Base-by-base conservation (phyloP, 1,140 invertebrate genomes). In the Psilanteris sp. region DNA sequence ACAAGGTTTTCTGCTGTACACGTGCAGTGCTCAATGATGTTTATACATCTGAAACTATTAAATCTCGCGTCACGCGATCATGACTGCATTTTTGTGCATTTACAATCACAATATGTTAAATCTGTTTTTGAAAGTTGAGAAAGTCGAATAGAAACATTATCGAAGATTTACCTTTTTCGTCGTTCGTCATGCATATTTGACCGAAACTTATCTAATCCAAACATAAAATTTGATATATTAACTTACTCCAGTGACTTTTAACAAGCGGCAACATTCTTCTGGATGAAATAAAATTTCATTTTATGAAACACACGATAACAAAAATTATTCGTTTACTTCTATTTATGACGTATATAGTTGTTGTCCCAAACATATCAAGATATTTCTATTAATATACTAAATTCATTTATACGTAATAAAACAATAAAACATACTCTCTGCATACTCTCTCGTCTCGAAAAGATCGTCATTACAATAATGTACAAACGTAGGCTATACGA, bases 91-190 rank as follows among this genome's bases (percentile, higher is more conserved):
- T 61, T 61, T 71, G 20, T 26, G 54, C 46, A 46, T 71, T 34
- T 31, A 37, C 39, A 72, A 62, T 31, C 48, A 10, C 57, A 62
- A 55, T 62, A 55, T 72, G 67, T 62, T 72, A 62, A 72, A 27
- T 62, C 37, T 24, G 31, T 55, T 71, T 62, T 62, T 71, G 67
- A 62, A 71, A 71, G 67, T 62, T 15, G 48, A 62, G 67, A 71
- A 62, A 71, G 67, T 71, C 8, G 57, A 39, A 71, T 46, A 24
- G 44, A 46, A 71, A 52, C 43, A 27, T 71, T 61, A 44, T 61
- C 37, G 29, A 0, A 46, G 39, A 61, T 61, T 11, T 32, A 61
- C 31, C 11, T 32, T 59, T 59, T 44, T 52, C 29, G 10, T 57
- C 14, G 16, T 14, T 13, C n/a, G 41, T 37, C 41, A 5, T 27